phyloP scores from a whole-genome alignment of 2,888 invertebrate genomes.

The Nymphalis c-album region DNA sequence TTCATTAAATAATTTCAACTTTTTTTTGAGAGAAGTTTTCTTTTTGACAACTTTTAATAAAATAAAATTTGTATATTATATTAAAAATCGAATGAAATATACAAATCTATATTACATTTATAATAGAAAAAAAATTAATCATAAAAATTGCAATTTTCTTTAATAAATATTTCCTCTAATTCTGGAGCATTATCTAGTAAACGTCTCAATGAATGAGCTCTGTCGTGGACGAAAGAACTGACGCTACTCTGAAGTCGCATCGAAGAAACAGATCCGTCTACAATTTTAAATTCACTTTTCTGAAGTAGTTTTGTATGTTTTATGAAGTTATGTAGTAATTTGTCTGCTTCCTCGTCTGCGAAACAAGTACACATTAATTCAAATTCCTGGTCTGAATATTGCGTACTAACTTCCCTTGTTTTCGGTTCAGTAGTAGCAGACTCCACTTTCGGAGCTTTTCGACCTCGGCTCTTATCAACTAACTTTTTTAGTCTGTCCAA shows the following conservation, averaged over 20 bases:
- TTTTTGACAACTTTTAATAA: too few species aligned
- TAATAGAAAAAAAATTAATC: background rate
- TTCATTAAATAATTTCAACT: too few species aligned
- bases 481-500: slow-evolving; percentile 51
- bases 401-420: slow-evolving; percentile 54
- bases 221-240: slow-evolving; percentile 52
- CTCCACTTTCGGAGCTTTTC: slow-evolving; percentile 37
- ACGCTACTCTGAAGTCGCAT: slow-evolving; percentile 42
- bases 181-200: slow-evolving; percentile 52
- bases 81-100: background rate
- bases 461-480: slow-evolving; percentile 52
- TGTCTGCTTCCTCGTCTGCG: slow-evolving; percentile 54
- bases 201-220: slow-evolving; percentile 54
- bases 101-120: background rate
- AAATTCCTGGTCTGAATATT: slow-evolving; percentile 58
- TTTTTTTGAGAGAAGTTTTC: too few species aligned
- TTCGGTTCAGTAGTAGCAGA: slow-evolving; percentile 43
- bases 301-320: slow-evolving; percentile 37
- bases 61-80: too few species aligned
- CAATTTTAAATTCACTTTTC: slow-evolving; percentile 40
- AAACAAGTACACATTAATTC: slow-evolving; percentile 63
- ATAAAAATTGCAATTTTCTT: slow-evolving; percentile 47
- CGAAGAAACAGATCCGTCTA: slow-evolving; percentile 45
- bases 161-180: slow-evolving; percentile 61
- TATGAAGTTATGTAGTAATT: slow-evolving; percentile 43